A percentile compares a stretch with the other conserved stretches of the same genome.
Evolutionary conservation across 1,140 invertebrate genomes (phyloP).

Genomic region (Calosoma granatense): DNA sequence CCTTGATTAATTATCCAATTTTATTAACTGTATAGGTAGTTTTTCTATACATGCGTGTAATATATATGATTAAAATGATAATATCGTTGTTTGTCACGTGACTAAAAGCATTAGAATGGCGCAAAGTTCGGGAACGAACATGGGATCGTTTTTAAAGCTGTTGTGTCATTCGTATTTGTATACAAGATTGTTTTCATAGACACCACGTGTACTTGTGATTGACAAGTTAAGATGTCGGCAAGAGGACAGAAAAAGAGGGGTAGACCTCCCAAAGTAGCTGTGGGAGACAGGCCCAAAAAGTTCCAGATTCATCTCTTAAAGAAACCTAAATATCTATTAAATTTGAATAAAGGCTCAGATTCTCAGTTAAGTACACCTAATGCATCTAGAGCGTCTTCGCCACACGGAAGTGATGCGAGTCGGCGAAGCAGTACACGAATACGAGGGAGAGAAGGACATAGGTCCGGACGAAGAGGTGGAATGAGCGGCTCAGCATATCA

Average conservation of each 20-base stretch:
- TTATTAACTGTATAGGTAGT: constrained; percentile 4
- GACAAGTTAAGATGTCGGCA: constrained; percentile 56
- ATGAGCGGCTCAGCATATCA: constrained; percentile 47
- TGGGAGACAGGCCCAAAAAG: constrained; percentile 69
- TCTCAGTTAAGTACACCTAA: constrained; percentile 68
- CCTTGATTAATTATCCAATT: constrained; percentile 11
- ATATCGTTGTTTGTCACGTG: constrained; percentile 45
- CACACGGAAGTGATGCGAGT: constrained; percentile 56
- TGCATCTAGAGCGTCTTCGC: constrained; percentile 61
- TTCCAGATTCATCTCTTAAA: constrained; percentile 81
- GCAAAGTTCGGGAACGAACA: constrained; percentile 45
- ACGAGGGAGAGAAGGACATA: constrained; percentile 44
- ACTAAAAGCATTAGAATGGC: constrained; percentile 45
- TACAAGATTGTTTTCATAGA: constrained; percentile 45
- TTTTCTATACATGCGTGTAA: constrained; percentile 14
- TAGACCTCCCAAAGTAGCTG: constrained; percentile 77
- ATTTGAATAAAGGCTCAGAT: constrained; percentile 52
- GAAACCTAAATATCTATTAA: constrained; percentile 81
- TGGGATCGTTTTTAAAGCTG: constrained; percentile 41
- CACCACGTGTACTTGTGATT: constrained; percentile 36
- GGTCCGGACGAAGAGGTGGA: constrained; percentile 47
- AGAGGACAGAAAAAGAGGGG: constrained; percentile 77
- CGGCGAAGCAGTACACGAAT: constrained; percentile 49
- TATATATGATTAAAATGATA: constrained; percentile 26
- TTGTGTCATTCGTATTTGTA: constrained; percentile 50